A percentile compares a stretch with the other conserved stretches of the same genome.
Conservation (phyloP, 2,888 invertebrate species). For the Leucania comma region DNA sequence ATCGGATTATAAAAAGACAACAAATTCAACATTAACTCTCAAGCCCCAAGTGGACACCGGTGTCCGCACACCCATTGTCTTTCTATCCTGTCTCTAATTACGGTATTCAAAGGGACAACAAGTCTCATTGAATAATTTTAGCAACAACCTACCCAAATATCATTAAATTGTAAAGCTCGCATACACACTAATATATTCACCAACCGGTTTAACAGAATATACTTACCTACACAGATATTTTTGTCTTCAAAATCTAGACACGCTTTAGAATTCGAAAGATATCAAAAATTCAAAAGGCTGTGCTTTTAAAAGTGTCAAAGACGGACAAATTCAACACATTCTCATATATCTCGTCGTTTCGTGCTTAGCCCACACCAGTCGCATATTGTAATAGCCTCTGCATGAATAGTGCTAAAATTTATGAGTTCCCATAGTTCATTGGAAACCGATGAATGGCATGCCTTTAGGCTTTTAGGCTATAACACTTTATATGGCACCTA, state of each 20-base stretch:
- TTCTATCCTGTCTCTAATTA: too few species aligned
- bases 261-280: not conserved
- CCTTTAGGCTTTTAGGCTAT: slow-evolving; percentile 40
- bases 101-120: too few species aligned
- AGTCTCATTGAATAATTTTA: too few species aligned
- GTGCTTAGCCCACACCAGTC: slow-evolving; percentile 37
- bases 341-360: slow-evolving; percentile 5
- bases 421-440: slow-evolving; percentile 46
- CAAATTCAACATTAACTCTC: too few species aligned
- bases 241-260: not conserved
- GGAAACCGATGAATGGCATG: slow-evolving; percentile 48
- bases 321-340: slow-evolving; percentile 20
- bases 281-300: slow-evolving; percentile 4
- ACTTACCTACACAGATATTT: not conserved
- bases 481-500: slow-evolving; percentile 30
- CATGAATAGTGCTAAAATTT: slow-evolving; percentile 50
- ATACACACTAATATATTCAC: not conserved
- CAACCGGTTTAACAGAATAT: too few species aligned
- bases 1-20: too few species aligned
- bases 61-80: too few species aligned
- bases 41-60: too few species aligned
- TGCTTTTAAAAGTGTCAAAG: slow-evolving; percentile 9
- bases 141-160: not conserved
- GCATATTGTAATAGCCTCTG: slow-evolving; percentile 51
- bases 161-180: not conserved